Conservation (phyloP, 2,797 vertebrate species). For the Helostoma temminkii region DNA sequence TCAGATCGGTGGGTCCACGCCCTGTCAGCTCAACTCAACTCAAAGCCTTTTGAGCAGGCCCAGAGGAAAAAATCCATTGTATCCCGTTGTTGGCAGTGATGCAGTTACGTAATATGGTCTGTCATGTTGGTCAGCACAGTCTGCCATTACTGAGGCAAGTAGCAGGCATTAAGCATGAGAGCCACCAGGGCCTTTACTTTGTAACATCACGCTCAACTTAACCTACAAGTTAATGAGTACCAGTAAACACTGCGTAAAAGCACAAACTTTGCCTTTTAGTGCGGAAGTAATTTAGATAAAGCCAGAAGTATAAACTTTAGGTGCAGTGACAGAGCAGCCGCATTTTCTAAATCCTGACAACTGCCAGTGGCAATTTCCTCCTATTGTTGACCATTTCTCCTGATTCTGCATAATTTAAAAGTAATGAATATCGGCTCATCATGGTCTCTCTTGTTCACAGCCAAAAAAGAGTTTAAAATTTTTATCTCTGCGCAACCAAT, state of each 20-base stretch:
- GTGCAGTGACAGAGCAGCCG: not conserved
- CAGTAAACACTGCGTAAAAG: constrained; percentile 1
- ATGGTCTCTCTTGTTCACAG: not conserved
- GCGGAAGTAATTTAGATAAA: not conserved
- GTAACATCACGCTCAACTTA: constrained; percentile 17
- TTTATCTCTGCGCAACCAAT: too few relatives aligned
- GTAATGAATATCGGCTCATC: not conserved
- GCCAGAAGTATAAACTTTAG: not conserved
- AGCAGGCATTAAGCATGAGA: constrained; percentile 39
- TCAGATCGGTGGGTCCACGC: constrained; percentile 62
- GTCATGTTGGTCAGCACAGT: constrained; percentile 51
- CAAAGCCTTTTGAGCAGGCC: constrained; percentile 69
- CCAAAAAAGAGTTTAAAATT: not conserved
- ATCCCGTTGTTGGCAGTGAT: constrained; percentile 68
- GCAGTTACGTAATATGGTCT: constrained; percentile 71
- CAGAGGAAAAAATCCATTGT: constrained; percentile 76
- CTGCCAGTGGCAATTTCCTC: not conserved
- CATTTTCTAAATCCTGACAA: not conserved
- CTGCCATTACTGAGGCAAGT: constrained; percentile 37
- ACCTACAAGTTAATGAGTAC: not conserved
- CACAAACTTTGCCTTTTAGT: constrained; percentile 14
- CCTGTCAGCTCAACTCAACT: constrained; percentile 76
- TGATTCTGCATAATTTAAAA: constrained; percentile 7
- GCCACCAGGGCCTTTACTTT: constrained; percentile 29
- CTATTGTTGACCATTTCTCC: not conserved